Base-by-base conservation (phyloP, 1,140 invertebrate genomes). In the Triops longicaudatus region DNA sequence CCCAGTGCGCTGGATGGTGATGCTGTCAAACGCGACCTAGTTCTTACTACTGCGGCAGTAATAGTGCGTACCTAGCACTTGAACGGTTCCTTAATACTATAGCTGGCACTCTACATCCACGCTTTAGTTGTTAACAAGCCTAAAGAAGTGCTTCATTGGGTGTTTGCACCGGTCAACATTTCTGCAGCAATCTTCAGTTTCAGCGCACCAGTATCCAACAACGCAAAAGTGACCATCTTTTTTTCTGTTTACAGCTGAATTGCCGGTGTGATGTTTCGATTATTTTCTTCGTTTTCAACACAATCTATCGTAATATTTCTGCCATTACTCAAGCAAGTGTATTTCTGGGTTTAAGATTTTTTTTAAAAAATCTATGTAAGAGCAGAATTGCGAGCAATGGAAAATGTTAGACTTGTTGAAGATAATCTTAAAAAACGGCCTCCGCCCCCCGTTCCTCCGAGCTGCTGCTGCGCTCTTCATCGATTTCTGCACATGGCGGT, bases 401-500 rank as follows among this genome's bases (percentile, higher is more conserved):
- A 63, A 63, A 22, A n/a, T 6, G 50, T n/a, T n/a, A n/a, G 22
- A 63, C n/a, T n/a, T n/a, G n/a, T n/a, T n/a, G 22, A 10, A 63
- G 50, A 63, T n/a, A 63, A 63, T 63, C 50, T 6, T 17, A 63
- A 3, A 63, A 22, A 63, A 22, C 9, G 17, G 50, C 50, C 50
- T 63, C 50, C 50, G 50, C 10, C 14, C n/a, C 14, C 22, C 50
- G 50, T 1, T 63, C 22, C 10, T 63, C 6, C 14, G 50, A 63
- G 50, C 50, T 63, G 50, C 50, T 63, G 50, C 50, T 63, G 50
- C 50, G 50, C 50, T 63, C 50, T 63, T 63, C 50, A 63, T 63
- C 50, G 50, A 63, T 63, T 63, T 63, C 50, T 63, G 50, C 50
- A 63, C 50, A 63, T 63, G 50, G 50, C 50, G 50, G 50, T 63